Evolutionary conservation across 2,113 vertebrate genomes (phyloP).

Genomic region (Panurus biarmicus): DNA sequence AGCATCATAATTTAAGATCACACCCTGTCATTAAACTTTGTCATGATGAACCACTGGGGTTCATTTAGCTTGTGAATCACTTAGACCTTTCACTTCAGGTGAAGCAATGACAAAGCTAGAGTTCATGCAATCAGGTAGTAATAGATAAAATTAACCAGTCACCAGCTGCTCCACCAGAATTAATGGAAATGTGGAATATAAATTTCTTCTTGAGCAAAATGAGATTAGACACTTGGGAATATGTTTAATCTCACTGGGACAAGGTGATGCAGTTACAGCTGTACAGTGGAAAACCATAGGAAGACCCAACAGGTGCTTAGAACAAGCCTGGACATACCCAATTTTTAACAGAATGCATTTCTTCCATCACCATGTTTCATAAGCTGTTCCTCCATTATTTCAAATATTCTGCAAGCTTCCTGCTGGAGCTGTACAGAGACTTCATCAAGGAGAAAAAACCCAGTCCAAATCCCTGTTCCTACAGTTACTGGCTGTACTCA

Average conservation of each 20-base stretch:
- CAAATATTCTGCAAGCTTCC: not conserved
- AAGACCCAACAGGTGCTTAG: not conserved
- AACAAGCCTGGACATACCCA: not conserved
- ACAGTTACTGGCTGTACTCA: not conserved
- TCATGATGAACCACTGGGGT: constrained; percentile 31
- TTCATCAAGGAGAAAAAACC: not conserved
- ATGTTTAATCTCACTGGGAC: constrained; percentile 31
- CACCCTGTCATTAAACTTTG: not conserved
- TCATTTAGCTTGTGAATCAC: constrained; percentile 43
- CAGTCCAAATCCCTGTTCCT: not conserved
- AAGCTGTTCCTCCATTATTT: not conserved
- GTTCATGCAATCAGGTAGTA: constrained; percentile 30
- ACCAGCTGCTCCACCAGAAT: constrained; percentile 52
- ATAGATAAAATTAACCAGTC: constrained; percentile 46
- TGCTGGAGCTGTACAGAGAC: not conserved
- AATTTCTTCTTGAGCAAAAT: constrained; percentile 23
- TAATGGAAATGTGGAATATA: constrained; percentile 2
- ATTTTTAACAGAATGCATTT: not conserved
- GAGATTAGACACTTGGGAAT: constrained; percentile 31
- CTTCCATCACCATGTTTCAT: not conserved
- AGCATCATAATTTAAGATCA: constrained; percentile 30
- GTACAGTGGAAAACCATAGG: not conserved
- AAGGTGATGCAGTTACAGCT: constrained; percentile 2
- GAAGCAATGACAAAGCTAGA: constrained; percentile 33
- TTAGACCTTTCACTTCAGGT: constrained; percentile 26